These are phyloP conservation scores for Liolophura sinensis DNA, from an alignment of 1,140 invertebrate species.

Conservation along the genomic window DNA sequence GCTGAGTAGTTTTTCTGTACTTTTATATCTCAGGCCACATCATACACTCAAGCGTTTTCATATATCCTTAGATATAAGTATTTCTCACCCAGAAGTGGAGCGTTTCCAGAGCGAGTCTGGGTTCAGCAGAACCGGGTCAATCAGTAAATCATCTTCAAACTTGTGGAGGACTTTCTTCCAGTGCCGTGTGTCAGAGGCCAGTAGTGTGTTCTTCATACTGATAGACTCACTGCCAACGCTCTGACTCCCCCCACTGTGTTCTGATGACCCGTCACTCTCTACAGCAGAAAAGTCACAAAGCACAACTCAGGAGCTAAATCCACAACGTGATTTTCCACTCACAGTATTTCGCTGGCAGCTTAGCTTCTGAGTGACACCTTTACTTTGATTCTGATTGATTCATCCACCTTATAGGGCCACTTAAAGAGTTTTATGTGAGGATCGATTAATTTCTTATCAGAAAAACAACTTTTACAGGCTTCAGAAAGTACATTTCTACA, in stretches of 20 bases:
- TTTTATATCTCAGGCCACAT: too few species aligned
- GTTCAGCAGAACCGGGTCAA: conserved; percentile 45
- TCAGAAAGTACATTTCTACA: too few species aligned
- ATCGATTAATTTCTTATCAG: too few species aligned
- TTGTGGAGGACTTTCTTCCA: conserved; percentile 17
- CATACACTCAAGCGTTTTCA: too few species aligned
- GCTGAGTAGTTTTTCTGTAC: too few species aligned
- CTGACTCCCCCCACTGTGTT: conserved; percentile 44
- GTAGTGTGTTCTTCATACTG: conserved; percentile 39
- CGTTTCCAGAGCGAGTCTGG: conserved; percentile 47
- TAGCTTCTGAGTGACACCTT: too few species aligned
- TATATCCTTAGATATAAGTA: neutral
- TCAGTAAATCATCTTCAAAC: conserved; percentile 39
- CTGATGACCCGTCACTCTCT: conserved; percentile 49
- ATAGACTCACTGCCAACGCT: conserved; percentile 26
- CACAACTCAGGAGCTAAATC: neutral
- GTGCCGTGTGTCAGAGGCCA: conserved; percentile 37
- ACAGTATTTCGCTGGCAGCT: too few species aligned
- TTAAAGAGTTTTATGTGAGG: too few species aligned
- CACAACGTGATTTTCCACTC: too few species aligned
- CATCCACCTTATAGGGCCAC: too few species aligned
- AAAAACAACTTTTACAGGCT: too few species aligned
- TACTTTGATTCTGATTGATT: too few species aligned
- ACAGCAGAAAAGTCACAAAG: conserved; percentile 4
- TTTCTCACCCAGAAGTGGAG: conserved; percentile 29